Evolutionary conservation across 1,140 invertebrate genomes (phyloP), one percentile per base, ranked within the genome.

Genomic region (Brachionus paranguensis): DNA sequence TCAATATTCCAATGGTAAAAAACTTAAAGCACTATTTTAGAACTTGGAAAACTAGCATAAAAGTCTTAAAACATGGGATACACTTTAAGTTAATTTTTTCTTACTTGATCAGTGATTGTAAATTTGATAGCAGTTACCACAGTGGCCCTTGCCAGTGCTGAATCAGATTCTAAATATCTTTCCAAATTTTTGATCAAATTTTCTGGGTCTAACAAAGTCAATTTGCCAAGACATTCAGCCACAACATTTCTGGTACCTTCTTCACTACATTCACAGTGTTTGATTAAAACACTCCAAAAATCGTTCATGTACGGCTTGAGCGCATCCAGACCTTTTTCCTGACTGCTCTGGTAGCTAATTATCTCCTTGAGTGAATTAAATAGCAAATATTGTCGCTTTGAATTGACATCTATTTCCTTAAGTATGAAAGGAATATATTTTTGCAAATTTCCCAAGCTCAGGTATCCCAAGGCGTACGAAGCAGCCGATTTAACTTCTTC

Each of bases 61-160:
- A 37, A 37, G 5, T 37, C 33, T 7, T 37, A 37, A 37, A 6
- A 37, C 33, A 37, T 37, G 33, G 33, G 4, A 37, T 7, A 37
- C 1, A 37, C 6, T 37, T 76, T 47, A 41, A 47, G 20, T 12
- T 37, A 1, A 47, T 47, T 60, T 60, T 20, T 60, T 60, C 17
- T 72, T 41, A 72, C 68, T 86, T 90, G 95, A 91, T 98, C 97
- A 8, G 95, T 96, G 87, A 99, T 98, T 8, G 96, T 97, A 87
- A 98, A 99, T 89, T 99, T 99, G 78, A 99, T 94, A 53, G 97
- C 96, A 14, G 96, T 98, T 0, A 99, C 95, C n/a, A 97, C 95
- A 1, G 97, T 99, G 1, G 95, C 96, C 87, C 96, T 92, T 90
- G 96, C 95, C 6, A 96, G 91, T 0, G 95, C 92, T 17, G 95